Conservation (phyloP, 2,797 vertebrate genomes). For the Danio kyathit region DNA sequence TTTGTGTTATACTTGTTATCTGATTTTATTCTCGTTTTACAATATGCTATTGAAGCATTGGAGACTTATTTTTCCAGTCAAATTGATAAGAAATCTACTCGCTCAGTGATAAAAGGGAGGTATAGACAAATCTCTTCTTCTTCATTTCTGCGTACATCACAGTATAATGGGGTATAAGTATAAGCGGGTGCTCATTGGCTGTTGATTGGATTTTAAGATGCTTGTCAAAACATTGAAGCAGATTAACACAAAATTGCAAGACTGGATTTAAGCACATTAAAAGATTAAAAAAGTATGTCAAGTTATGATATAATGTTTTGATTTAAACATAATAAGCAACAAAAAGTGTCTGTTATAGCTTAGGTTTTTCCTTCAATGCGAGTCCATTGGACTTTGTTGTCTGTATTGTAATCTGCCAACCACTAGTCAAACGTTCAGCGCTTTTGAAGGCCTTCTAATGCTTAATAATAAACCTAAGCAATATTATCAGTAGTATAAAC, state of each 20-base stretch:
- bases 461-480: not conserved
- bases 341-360: not conserved
- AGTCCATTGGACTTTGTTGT: not conserved
- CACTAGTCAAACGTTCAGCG: not conserved
- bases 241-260: not conserved
- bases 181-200: not conserved
- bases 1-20: not conserved
- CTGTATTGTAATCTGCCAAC: not conserved
- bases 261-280: not conserved
- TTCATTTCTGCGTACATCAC: not conserved
- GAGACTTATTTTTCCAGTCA: not conserved
- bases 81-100: not conserved
- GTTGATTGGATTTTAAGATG: conserved; percentile 4
- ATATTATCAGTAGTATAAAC: not conserved
- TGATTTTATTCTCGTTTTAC: not conserved
- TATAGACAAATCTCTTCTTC: not conserved
- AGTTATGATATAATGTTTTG: not conserved
- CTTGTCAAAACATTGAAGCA: not conserved
- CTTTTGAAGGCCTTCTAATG: not conserved
- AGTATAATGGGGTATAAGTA: conserved; percentile 3
- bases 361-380: not conserved
- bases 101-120: not conserved
- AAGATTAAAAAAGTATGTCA: not conserved
- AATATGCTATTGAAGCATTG: not conserved
- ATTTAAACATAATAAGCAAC: too few species aligned